Percentiles rank a stretch among this genome's conserved stretches.
Conservation (phyloP, 2,113 vertebrate species). For the Regulus satrapa region DNA sequence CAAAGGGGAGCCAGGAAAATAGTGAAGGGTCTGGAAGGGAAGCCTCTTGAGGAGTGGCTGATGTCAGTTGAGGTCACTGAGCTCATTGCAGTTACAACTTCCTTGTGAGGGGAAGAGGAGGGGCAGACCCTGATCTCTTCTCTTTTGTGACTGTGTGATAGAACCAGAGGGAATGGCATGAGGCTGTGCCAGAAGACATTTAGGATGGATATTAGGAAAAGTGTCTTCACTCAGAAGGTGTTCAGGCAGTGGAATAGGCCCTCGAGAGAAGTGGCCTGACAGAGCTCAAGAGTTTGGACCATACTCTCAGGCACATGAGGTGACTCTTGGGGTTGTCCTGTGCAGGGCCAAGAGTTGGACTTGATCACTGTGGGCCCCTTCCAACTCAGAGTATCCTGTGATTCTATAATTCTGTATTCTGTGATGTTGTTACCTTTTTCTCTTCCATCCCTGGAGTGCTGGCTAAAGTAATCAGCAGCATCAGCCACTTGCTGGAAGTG, state of each 20-base stretch:
- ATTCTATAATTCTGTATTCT: neutral
- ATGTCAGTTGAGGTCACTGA: neutral
- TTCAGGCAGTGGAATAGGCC: neutral
- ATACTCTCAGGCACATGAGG: neutral
- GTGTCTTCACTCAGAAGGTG: neutral
- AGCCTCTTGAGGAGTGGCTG: neutral
- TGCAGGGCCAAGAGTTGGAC: neutral
- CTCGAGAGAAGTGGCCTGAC: neutral
- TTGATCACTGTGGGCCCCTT: neutral
- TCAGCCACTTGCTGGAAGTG: neutral
- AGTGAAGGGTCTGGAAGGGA: neutral
- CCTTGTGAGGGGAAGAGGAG: neutral
- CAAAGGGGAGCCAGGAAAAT: neutral
- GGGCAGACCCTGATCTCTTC: neutral
- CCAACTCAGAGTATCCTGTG: neutral
- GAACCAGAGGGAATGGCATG: neutral
- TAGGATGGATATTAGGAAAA: neutral
- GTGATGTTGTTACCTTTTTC: neutral
- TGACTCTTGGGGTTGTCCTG: neutral
- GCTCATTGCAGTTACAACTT: neutral
- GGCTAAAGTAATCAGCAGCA: neutral
- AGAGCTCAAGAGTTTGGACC: neutral
- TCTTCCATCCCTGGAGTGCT: neutral
- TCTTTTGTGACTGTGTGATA: neutral
- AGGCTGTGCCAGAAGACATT: neutral